phyloP scores from a whole-genome alignment of 2,888 invertebrate species.

The Agrilus mali region DNA sequence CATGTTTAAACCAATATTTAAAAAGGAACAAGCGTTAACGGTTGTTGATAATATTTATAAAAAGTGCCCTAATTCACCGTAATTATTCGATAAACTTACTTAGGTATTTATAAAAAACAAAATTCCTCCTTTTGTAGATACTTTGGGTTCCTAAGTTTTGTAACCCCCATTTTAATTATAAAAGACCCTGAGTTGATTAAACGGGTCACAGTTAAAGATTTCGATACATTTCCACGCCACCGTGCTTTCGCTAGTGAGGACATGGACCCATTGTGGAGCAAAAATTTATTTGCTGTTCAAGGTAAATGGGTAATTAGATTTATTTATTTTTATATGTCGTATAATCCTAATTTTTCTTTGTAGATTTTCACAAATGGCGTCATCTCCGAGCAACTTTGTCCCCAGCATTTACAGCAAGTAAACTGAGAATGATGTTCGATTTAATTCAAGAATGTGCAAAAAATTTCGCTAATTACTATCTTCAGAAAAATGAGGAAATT shows the following conservation, averaged over 20 bases:
- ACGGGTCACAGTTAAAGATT: constrained; percentile 16
- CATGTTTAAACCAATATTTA: not conserved
- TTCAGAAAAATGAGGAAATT: constrained; percentile 7
- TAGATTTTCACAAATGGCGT: constrained; percentile 10
- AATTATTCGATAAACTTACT: too few species aligned
- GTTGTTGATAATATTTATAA: too few species aligned
- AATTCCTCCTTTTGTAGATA: constrained; percentile 4
- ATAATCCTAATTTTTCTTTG: too few species aligned
- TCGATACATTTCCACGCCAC: constrained; percentile 19
- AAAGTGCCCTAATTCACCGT: too few species aligned
- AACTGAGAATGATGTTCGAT: constrained; percentile 7
- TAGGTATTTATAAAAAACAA: too few species aligned
- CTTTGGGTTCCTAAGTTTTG: constrained; percentile 10
- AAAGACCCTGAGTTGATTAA: constrained; percentile 25
- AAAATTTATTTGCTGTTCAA: constrained; percentile 8
- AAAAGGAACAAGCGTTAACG: too few species aligned
- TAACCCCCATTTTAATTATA: constrained; percentile 17
- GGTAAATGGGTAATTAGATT: too few species aligned
- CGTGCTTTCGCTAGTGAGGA: constrained; percentile 7
- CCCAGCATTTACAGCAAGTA: constrained; percentile 11
- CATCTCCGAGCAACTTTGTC: constrained; percentile 9
- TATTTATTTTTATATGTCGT: too few species aligned
- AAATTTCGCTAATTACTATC: constrained; percentile 1
- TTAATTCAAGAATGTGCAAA: constrained; percentile 7
- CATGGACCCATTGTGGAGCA: constrained; percentile 8